phyloP scores from a whole-genome alignment of 2,113 vertebrate genomes.

The Caranx ignobilis region DNA sequence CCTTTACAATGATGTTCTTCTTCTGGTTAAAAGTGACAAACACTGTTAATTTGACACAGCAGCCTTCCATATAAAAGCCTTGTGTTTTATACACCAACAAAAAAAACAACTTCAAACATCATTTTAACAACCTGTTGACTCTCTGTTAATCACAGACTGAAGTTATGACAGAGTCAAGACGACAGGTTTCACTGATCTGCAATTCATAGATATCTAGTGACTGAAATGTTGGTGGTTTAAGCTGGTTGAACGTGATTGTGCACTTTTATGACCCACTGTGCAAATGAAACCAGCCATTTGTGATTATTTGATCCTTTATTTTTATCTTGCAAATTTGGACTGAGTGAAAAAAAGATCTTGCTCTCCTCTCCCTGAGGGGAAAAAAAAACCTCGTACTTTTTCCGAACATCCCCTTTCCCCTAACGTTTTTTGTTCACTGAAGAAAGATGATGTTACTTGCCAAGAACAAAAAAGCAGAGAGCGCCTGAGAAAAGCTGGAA shows the following conservation, averaged over 20 bases:
- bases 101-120: no score
- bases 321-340: not conserved
- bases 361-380: not conserved
- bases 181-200: not conserved
- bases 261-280: not conserved
- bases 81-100: no score
- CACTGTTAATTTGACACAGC: no score
- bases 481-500: not conserved
- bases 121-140: not conserved
- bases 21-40: no score
- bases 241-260: not conserved
- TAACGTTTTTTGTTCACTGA: not conserved
- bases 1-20: no score
- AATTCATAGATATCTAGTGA: no score
- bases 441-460: not conserved
- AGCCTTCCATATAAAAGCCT: no score
- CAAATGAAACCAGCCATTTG: not conserved
- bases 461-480: slow-evolving; percentile 18
- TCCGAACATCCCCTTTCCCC: not conserved
- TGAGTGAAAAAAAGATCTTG: not conserved
- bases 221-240: not conserved
- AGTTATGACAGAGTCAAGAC: no score
- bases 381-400: not conserved
- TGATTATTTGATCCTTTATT: not conserved
- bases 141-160: not conserved